These are phyloP conservation scores for Sparidentex hasta DNA, from an alignment of 2,797 vertebrate genomes.

Conservation along the genomic window DNA sequence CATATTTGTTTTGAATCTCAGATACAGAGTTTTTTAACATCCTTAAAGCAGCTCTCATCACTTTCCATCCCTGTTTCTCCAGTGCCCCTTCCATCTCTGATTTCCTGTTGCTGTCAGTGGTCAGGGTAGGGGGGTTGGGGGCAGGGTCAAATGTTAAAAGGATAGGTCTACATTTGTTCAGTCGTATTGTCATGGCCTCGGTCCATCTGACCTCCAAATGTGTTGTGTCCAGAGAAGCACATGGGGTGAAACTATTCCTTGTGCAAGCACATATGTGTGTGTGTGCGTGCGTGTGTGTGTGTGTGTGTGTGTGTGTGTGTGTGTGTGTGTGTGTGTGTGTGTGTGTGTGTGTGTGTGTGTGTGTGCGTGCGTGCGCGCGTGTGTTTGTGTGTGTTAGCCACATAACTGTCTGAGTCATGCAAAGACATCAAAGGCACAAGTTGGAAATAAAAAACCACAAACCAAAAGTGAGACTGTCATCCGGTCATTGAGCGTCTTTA, in stretches of 20 bases:
- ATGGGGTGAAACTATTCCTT: neutral
- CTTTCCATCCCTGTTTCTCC: neutral
- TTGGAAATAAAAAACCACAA: neutral
- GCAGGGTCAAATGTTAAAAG: conserved; percentile 66
- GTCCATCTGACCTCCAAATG: conserved; percentile 48
- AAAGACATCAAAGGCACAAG: conserved; percentile 44
- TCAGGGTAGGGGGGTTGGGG: conserved; percentile 18
- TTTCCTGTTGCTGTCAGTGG: conserved; percentile 32
- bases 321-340: too few species aligned
- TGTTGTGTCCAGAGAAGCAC: conserved; percentile 24
- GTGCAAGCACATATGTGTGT: neutral
- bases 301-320: neutral
- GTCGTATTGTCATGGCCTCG: conserved; percentile 55
- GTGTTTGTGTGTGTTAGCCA: neutral
- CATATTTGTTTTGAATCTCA: neutral
- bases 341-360: too few species aligned
- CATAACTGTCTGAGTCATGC: conserved; percentile 17
- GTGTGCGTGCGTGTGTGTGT: neutral
- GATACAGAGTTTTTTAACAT: neutral
- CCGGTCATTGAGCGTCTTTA: conserved; percentile 22
- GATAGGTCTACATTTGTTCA: conserved; percentile 68
- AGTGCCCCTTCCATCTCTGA: neutral
- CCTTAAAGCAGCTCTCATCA: neutral
- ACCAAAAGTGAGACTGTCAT: conserved; percentile 10
- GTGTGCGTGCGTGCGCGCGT: too few species aligned